A percentile compares a stretch with the other conserved stretches of the same genome.
Evolutionary conservation across 1,140 invertebrate genomes (phyloP).

Genomic region (Asobara japonica): DNA sequence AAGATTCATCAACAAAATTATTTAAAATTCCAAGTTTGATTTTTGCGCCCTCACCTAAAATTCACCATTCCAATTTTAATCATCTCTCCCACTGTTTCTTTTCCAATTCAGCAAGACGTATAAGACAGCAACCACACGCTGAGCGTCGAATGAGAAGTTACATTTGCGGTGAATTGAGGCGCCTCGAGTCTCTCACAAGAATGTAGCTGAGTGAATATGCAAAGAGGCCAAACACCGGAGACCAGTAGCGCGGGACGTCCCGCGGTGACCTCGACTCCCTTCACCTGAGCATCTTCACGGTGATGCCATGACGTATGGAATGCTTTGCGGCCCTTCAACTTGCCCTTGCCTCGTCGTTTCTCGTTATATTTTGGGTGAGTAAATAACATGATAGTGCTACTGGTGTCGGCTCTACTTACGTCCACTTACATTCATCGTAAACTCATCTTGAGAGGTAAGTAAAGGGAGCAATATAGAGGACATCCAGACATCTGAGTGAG

Average conservation of each 20-base stretch:
- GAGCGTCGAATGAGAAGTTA: neutral
- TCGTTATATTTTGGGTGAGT: conserved; percentile 6
- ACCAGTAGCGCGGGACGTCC: conserved; percentile 6
- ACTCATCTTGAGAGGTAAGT: neutral
- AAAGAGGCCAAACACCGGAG: conserved; percentile 12
- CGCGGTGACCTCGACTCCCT: conserved; percentile 7
- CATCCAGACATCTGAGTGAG: too few relatives aligned
- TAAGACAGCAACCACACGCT: conserved; percentile 1
- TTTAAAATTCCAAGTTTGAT: neutral
- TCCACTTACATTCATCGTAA: neutral
- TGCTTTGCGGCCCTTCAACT: conserved; percentile 11
- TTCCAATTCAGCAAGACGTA: neutral
- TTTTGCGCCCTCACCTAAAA: neutral
- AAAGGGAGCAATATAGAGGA: neutral
- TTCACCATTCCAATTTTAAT: neutral
- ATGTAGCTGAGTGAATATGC: conserved; percentile 5
- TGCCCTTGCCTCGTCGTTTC: conserved; percentile 13
- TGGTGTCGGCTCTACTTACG: neutral
- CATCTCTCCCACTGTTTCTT: neutral
- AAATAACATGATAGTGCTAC: conserved; percentile 12
- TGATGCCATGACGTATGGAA: neutral
- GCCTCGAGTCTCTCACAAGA: neutral
- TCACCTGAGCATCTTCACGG: neutral
- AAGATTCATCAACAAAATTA: neutral
- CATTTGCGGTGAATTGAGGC: neutral